Percentiles rank a stretch among this genome's conserved stretches.
Conservation (phyloP, 2,113 vertebrate genomes). For the Pachyramphus minor region DNA sequence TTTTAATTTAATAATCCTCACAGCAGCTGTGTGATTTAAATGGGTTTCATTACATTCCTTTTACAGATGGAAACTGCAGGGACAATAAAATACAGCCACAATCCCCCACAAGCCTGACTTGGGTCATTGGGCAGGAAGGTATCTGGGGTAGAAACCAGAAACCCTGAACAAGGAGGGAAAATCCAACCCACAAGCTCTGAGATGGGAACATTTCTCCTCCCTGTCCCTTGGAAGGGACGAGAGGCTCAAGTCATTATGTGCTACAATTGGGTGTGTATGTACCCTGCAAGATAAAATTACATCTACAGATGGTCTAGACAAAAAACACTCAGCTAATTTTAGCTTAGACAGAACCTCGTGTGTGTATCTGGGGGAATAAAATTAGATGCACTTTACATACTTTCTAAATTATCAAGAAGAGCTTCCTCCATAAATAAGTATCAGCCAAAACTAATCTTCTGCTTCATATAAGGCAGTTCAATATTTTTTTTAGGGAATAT, state of each 20-base stretch:
- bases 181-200: neutral
- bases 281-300: neutral
- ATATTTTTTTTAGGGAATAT: neutral
- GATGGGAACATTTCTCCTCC: neutral
- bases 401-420: neutral
- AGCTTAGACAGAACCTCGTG: neutral
- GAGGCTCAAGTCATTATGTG: neutral
- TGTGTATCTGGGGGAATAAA: slow-evolving; percentile 3
- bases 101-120: neutral
- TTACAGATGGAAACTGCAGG: neutral
- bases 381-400: slow-evolving; percentile 37
- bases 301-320: slow-evolving; percentile 44
- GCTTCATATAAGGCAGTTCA: neutral
- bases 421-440: slow-evolving; percentile 2
- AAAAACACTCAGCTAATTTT: slow-evolving; percentile 26
- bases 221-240: neutral
- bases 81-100: neutral
- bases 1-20: neutral
- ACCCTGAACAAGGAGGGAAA: neutral
- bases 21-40: neutral
- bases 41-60: neutral
- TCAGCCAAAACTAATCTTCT: neutral
- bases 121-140: neutral
- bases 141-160: neutral
- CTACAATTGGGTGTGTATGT: neutral